A percentile compares a stretch with the other conserved stretches of the same genome.
phyloP scores from a whole-genome alignment of 1,140 invertebrate species.

The Leptopilina boulardi region DNA sequence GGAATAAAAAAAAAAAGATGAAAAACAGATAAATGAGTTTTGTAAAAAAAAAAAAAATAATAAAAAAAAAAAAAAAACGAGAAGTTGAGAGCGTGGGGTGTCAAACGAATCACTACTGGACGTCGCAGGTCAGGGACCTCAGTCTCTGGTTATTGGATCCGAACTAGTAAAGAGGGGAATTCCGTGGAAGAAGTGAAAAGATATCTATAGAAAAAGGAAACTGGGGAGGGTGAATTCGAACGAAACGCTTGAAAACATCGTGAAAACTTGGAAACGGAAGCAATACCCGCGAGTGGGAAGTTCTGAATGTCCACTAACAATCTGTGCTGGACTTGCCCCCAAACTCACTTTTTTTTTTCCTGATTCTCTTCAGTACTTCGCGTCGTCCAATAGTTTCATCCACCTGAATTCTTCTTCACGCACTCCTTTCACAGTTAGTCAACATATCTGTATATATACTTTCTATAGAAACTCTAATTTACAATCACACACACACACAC shows the following conservation, averaged over 20 bases:
- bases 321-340: constrained; percentile 42
- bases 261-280: constrained; percentile 50
- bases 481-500: neutral
- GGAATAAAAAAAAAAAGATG: neutral
- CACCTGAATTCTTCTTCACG: constrained; percentile 30
- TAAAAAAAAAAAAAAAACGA: no score
- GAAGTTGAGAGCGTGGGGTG: neutral
- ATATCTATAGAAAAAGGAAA: constrained; percentile 37
- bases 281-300: constrained; percentile 63
- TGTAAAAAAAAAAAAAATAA: constrained; percentile 1
- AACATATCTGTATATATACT: no score
- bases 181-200: constrained; percentile 39
- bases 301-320: constrained; percentile 66
- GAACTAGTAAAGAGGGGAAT: constrained; percentile 31
- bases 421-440: neutral
- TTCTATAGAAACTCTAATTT: constrained; percentile 1
- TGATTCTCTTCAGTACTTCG: neutral
- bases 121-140: constrained; percentile 26
- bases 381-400: constrained; percentile 27
- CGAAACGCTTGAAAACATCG: constrained; percentile 56
- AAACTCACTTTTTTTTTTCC: neutral
- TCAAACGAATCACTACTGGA: constrained; percentile 23
- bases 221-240: constrained; percentile 34
- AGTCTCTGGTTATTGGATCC: constrained; percentile 21
- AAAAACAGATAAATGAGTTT: constrained; percentile 33